These are phyloP conservation scores for Candidula unifasciata DNA, from an alignment of 2,888 invertebrate genomes.

Conservation along the genomic window DNA sequence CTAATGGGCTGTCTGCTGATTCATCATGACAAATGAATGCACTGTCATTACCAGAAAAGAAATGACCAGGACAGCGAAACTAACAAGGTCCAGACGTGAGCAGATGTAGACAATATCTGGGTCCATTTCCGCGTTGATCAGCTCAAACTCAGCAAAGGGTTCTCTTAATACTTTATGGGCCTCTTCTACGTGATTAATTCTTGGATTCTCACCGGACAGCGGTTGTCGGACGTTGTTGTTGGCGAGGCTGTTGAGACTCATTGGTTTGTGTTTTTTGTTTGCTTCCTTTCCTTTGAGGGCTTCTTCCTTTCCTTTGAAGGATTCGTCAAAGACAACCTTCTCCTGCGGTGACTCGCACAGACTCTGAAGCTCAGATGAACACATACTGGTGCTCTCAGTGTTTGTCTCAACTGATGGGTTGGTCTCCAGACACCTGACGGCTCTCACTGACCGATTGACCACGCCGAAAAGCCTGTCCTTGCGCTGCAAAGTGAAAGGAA, in stretches of 20 bases:
- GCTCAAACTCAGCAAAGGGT: not conserved
- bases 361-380: constrained; percentile 28
- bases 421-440: not conserved
- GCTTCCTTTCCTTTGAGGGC: not conserved
- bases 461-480: constrained; percentile 5
- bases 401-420: not conserved
- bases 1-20: not conserved
- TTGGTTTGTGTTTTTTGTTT: not conserved
- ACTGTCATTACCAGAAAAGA: constrained; percentile 32
- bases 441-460: not conserved
- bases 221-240: not conserved
- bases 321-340: not conserved
- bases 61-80: constrained; percentile 21
- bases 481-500: constrained; percentile 15
- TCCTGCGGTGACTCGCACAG: constrained; percentile 21
- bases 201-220: not conserved
- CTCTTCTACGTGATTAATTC: not conserved
- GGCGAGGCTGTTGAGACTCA: no score
- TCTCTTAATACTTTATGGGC: not conserved
- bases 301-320: not conserved
- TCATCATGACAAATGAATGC: constrained; percentile 18
- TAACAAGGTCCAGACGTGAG: constrained; percentile 8
- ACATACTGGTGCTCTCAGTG: constrained; percentile 22
- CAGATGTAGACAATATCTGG: constrained; percentile 32
- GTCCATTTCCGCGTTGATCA: constrained; percentile 30